These are phyloP conservation scores for Metopia argyrocephala DNA, from an alignment of 2,888 invertebrate species.

Conservation along the genomic window DNA sequence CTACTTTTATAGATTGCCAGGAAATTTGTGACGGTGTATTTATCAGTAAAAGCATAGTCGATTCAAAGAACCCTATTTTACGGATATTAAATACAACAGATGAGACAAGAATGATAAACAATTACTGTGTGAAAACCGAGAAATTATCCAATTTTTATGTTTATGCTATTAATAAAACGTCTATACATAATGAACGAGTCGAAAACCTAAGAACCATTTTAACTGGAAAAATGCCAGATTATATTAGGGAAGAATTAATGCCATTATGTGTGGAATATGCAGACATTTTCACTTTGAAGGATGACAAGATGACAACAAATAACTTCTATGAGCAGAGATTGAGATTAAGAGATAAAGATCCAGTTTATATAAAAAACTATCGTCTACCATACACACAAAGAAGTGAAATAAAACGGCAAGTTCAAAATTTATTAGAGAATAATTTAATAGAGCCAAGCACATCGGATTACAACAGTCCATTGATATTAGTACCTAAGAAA, in stretches of 20 bases:
- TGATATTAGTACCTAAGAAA: background rate
- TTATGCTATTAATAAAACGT: conserved; percentile 12
- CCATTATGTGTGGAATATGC: background rate
- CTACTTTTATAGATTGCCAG: conserved; percentile 27
- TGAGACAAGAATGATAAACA: background rate
- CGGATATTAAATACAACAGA: conserved; percentile 13
- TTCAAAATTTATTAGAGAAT: no score
- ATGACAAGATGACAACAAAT: background rate
- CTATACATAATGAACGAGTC: background rate
- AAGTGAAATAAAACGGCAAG: background rate
- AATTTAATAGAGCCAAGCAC: background rate
- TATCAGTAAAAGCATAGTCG: background rate
- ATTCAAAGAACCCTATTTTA: background rate
- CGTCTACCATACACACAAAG: background rate
- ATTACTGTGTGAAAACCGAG: background rate
- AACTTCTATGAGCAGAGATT: conserved; percentile 1
- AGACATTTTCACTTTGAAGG: background rate
- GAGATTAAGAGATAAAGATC: no score
- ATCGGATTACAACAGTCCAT: background rate
- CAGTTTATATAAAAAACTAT: no score
- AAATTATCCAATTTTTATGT: conserved; percentile 22
- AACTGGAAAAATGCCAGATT: background rate
- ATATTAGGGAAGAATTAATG: background rate
- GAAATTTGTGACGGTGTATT: conserved; percentile 24
- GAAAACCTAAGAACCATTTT: conserved; percentile 2